phyloP scores from a whole-genome alignment of 2,888 invertebrate genomes.

The Lasioglossum pauxillum region DNA sequence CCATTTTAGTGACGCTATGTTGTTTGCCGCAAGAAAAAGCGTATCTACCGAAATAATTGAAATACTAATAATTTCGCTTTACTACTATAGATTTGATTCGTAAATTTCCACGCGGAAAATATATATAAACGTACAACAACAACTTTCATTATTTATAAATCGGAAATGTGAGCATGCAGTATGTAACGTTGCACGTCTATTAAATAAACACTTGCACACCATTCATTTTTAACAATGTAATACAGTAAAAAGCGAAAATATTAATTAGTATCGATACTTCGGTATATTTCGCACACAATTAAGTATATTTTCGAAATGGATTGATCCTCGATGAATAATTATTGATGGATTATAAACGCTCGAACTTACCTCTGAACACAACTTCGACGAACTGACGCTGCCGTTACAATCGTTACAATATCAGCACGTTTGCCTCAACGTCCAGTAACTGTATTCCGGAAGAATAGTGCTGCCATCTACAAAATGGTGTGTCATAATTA shows the following conservation, averaged over 20 bases:
- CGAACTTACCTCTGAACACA: constrained; percentile 48
- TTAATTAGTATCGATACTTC: background rate
- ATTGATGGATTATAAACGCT: constrained; percentile 44
- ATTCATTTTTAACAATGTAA: constrained; percentile 23
- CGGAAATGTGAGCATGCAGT: constrained; percentile 11
- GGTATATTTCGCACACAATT: constrained; percentile 3
- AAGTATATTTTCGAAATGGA: constrained; percentile 13
- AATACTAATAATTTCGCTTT: background rate
- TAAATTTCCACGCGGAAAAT: background rate
- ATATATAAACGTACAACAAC: background rate
- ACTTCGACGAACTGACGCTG: constrained; percentile 44
- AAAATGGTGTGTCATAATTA: background rate
- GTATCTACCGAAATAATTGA: background rate
- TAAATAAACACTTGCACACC: constrained; percentile 30
- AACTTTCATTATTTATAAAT: constrained; percentile 10
- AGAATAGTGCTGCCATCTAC: constrained; percentile 47
- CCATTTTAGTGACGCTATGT: constrained; percentile 62
- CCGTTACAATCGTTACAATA: background rate
- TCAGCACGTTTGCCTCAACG: background rate
- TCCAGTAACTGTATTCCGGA: constrained; percentile 43
- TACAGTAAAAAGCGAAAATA: constrained; percentile 30
- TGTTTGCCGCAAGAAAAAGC: background rate
- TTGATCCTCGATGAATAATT: constrained; percentile 22
- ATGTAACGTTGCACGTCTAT: background rate
- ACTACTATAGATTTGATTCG: background rate